phyloP scores from a whole-genome alignment of 2,888 invertebrate genomes.

The Callimorpha dominula region DNA sequence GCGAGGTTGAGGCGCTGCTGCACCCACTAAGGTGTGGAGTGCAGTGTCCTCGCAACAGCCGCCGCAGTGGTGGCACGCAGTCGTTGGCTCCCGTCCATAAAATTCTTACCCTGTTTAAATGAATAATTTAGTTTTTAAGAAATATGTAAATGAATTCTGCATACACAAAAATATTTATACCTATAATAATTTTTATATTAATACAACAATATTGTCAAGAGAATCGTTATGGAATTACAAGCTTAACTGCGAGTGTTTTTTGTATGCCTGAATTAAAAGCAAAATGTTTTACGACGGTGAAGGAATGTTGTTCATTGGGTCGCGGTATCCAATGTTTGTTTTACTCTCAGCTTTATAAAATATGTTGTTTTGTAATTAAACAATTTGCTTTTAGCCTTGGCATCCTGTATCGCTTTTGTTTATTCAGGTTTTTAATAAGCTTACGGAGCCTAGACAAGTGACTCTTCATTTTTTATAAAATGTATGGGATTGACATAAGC shows the following conservation, averaged over 20 bases:
- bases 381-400: not conserved
- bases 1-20: too few relatives aligned
- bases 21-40: too few relatives aligned
- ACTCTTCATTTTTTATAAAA: too few relatives aligned
- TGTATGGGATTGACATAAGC: too few relatives aligned
- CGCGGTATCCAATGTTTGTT: not conserved
- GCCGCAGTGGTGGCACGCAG: too few relatives aligned
- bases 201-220: too few relatives aligned
- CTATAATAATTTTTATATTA: not conserved
- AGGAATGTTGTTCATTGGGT: not conserved
- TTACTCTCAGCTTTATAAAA: not conserved
- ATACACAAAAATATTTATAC: not conserved
- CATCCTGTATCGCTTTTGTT: not conserved
- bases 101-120: not conserved
- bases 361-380: not conserved
- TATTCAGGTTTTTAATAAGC: not conserved
- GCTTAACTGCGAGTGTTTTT: not conserved
- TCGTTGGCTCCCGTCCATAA: too few relatives aligned
- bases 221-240: not conserved
- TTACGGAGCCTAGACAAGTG: too few relatives aligned
- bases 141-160: too few relatives aligned
- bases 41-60: too few relatives aligned
- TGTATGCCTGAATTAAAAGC: not conserved
- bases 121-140: too few relatives aligned
- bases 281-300: not conserved